These are phyloP conservation scores for Artibeus jamaicensis DNA, from an alignment of 2,797 vertebrate genomes.

Conservation along the genomic window DNA sequence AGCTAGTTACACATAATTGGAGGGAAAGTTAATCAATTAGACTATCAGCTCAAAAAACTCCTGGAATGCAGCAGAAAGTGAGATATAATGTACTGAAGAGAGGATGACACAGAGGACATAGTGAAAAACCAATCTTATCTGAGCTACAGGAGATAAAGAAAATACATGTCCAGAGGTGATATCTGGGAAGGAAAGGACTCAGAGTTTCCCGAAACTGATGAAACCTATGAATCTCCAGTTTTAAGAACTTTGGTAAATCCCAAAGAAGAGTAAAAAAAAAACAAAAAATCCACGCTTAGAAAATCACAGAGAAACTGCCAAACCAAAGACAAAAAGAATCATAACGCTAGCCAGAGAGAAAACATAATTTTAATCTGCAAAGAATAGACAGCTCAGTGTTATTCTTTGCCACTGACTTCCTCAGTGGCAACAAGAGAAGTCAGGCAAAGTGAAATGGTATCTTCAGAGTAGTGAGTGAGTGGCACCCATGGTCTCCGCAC, in stretches of 20 bases:
- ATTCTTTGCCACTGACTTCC: too few relatives aligned
- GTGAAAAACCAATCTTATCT: neutral
- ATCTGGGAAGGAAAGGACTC: neutral
- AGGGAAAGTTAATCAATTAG: neutral
- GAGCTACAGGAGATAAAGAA: neutral
- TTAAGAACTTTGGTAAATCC: neutral
- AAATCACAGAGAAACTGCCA: neutral
- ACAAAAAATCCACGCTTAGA: neutral
- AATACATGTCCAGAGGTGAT: neutral
- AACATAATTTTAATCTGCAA: neutral
- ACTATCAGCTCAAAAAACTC: neutral
- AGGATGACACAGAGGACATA: neutral
- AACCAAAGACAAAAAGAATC: neutral
- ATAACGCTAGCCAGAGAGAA: neutral
- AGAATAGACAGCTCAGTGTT: neutral
- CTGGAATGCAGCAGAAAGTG: neutral
- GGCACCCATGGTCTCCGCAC: neutral
- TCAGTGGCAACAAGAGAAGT: neutral
- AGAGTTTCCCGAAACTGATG: neutral
- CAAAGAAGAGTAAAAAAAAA: neutral
- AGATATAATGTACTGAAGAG: neutral
- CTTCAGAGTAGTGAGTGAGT: neutral
- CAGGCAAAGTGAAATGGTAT: neutral
- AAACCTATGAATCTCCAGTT: neutral
- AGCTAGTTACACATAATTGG: neutral